A percentile compares a stretch with the other conserved stretches of the same genome.
Evolutionary conservation across 1,140 invertebrate genomes (phyloP).

Genomic region (Elymnias hypermnestra): DNA sequence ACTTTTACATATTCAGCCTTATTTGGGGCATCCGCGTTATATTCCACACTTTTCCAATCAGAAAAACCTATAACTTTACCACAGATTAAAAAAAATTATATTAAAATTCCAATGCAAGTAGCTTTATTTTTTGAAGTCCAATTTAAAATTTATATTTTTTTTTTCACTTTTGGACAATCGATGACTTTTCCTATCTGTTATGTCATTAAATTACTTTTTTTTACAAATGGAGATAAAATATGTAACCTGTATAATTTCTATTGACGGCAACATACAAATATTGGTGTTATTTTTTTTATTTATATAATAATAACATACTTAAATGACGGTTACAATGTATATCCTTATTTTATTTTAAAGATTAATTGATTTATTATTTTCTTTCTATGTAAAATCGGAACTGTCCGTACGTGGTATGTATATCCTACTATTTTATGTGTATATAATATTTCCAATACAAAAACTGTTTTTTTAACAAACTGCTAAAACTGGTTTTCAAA

Average conservation of each 20-base stretch:
- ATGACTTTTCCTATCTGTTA: no score
- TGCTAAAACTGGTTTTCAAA: no score
- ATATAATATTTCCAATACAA: neutral
- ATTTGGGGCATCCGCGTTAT: conserved; percentile 8
- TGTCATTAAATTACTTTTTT: neutral
- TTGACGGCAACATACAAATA: neutral
- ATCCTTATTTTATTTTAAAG: neutral
- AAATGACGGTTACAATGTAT: neutral
- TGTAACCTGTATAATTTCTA: neutral
- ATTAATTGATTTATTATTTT: no score
- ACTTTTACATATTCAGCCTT: conserved; percentile 1
- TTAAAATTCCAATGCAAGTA: no score
- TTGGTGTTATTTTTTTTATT: neutral
- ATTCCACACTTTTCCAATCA: no score
- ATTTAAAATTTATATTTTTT: no score
- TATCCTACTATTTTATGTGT: no score
- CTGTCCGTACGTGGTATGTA: neutral
- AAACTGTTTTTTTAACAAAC: neutral
- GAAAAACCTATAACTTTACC: no score
- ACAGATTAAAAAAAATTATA: no score
- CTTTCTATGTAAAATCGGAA: no score
- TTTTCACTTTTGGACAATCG: no score
- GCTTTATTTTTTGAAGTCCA: no score
- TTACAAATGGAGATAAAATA: neutral
- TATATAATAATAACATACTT: neutral